Conservation (phyloP, 2,888 invertebrate genomes). For the Oegoconia quadripuncta region DNA sequence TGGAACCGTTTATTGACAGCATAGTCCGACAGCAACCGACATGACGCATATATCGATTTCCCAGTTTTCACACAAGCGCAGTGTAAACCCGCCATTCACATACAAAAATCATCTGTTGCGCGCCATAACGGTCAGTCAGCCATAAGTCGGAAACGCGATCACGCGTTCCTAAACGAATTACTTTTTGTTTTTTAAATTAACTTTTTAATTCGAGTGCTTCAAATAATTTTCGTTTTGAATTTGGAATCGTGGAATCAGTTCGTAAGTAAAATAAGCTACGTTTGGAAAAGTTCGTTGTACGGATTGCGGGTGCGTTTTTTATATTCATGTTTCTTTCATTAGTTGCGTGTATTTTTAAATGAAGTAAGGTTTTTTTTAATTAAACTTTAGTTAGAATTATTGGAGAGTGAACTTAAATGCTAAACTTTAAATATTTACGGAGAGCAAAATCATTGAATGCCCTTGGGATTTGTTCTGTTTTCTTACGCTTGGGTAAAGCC, state of each 20-base stretch:
- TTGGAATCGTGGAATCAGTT: slow-evolving; percentile 7
- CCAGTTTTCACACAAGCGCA: slow-evolving; percentile 58
- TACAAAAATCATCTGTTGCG: slow-evolving; percentile 72
- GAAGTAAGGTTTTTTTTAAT: background rate
- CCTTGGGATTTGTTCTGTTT: no score
- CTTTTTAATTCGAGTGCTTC: slow-evolving; percentile 9
- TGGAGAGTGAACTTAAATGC: no score
- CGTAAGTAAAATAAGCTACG: slow-evolving; percentile 20
- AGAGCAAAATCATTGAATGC: no score
- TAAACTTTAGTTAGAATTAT: no score
- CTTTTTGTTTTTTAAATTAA: slow-evolving; percentile 37
- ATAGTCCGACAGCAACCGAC: no score
- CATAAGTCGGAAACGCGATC: slow-evolving; percentile 42
- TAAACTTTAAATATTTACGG: no score
- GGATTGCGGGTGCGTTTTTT: slow-evolving; percentile 23
- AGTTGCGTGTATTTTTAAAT: slow-evolving; percentile 4
- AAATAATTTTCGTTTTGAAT: background rate
- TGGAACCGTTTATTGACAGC: no score
- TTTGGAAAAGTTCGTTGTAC: slow-evolving; percentile 17
- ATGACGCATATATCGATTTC: slow-evolving; percentile 59
- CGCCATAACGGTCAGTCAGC: slow-evolving; percentile 57
- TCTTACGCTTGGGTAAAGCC: no score
- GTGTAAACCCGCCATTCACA: slow-evolving; percentile 26
- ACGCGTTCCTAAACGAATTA: slow-evolving; percentile 39
- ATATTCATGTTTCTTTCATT: slow-evolving; percentile 5